Conservation (phyloP, 2,113 vertebrate species). For the human (Homo sapiens) region DNA sequence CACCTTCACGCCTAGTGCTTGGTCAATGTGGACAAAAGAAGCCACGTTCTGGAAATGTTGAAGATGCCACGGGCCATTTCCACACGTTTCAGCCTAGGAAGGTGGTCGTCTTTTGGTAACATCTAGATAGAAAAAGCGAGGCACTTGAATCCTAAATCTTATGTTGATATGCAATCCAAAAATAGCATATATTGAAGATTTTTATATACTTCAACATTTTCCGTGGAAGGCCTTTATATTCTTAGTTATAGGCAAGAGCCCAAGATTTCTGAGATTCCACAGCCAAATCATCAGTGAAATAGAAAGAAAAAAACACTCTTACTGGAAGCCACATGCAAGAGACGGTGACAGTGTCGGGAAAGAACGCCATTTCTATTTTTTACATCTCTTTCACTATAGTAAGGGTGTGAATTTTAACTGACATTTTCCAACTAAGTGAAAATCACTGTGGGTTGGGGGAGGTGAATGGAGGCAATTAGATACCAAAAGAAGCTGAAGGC, state of each 20-base stretch:
- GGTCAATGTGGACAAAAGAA: background rate
- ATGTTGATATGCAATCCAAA: constrained; percentile 33
- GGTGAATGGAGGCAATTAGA: background rate
- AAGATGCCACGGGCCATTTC: background rate
- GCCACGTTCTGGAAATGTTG: background rate
- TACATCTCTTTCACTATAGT: constrained; percentile 50
- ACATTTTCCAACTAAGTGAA: constrained; percentile 58
- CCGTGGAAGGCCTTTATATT: constrained; percentile 47
- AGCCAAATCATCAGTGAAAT: constrained; percentile 57
- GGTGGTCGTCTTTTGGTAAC: background rate
- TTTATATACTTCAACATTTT: constrained; percentile 53
- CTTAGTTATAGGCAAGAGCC: constrained; percentile 62
- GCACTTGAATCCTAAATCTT: background rate
- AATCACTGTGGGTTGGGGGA: background rate
- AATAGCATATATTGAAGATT: constrained; percentile 49
- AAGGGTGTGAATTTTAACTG: constrained; percentile 65
- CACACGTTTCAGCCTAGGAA: background rate
- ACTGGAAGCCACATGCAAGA: constrained; percentile 58
- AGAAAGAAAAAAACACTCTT: background rate
- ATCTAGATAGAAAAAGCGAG: background rate
- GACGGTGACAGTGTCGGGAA: background rate
- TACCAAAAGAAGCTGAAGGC: background rate
- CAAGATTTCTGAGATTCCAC: constrained; percentile 48
- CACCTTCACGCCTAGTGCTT: background rate
- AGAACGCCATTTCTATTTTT: constrained; percentile 64